Evolutionary conservation across 1,140 invertebrate species (phyloP), one percentile per base, ranked within the genome.

Genomic region (Drosophila aff.): DNA sequence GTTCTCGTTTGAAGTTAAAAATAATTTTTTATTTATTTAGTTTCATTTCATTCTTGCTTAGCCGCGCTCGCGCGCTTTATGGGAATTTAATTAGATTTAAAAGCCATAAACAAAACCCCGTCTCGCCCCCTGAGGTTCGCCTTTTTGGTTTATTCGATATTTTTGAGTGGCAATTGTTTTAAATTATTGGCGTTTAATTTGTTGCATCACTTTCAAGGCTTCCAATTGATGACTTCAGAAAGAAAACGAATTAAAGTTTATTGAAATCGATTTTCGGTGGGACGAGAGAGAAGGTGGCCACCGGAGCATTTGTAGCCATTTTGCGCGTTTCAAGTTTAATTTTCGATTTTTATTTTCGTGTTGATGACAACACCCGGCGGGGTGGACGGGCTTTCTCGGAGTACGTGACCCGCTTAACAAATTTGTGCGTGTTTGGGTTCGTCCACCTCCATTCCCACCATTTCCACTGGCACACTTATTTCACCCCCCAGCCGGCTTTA

Each of bases 321-420:
- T 79, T 60, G 59, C 73, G 76, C 63, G 82, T 28, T 71, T 71
- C 66, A 72, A 87, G 76, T 89, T 86, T 86, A 86, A 86, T 86
- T 86, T 76, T 83, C 83, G 84, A 89, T 87, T 86, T 86, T 86
- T 86, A 87, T 86, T 74, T 86, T 83, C 83, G 83, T 77, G 83
- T 83, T 85, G 82, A 87, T 87, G 83, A 86, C 82, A 85, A 81
- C 83, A 81, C 68, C 21, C 49, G 53, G 36, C 26, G 28, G 52
- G 28, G 57, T 43, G 68, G 50, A 31, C 61, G 50, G 38, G 31
- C 41, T 53, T 47, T 57, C 47, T 47, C 62, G 50, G 36, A 47
- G 52, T 86, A 86, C 83, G 83, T 86, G 83, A 86, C 83, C 84
- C 76, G 83, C 84, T 86, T 86, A 86, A 86, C 83, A 87, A 86